Evolutionary conservation across 2,888 invertebrate genomes (phyloP).

Genomic region (Agonopterix alstromeriana): DNA sequence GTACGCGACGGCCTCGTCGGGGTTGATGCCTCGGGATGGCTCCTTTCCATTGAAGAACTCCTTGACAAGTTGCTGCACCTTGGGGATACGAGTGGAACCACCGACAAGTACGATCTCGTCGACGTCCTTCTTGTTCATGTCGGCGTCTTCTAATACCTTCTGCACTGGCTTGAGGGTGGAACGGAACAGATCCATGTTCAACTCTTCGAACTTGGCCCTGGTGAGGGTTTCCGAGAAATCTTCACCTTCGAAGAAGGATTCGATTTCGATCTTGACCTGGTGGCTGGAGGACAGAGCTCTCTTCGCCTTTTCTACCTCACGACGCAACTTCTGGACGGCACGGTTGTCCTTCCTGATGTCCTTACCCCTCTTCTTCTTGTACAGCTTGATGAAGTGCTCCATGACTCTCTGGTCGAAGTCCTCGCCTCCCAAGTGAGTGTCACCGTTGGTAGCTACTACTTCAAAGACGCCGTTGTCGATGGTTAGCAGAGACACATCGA

Average conservation of each 20-base stretch:
- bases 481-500: conserved; percentile 98
- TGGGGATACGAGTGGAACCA: conserved; percentile 99
- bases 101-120: conserved; percentile 99
- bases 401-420: conserved; percentile 99
- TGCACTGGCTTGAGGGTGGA: conserved; percentile 97
- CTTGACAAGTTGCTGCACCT: conserved; percentile 94
- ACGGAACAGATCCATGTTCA: conserved; percentile 95
- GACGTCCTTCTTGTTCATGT: conserved; percentile 98
- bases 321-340: conserved; percentile 96
- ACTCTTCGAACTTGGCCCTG: conserved; percentile 98
- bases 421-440: conserved; percentile 98
- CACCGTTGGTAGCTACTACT: conserved; percentile 93
- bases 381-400: conserved; percentile 99
- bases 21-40: conserved; percentile 98
- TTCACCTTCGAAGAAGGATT: conserved; percentile 98
- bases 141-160: conserved; percentile 98
- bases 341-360: conserved; percentile 96
- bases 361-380: conserved; percentile 99
- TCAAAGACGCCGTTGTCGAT: conserved; percentile 99
- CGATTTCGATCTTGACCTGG: conserved; percentile 98
- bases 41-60: conserved; percentile 99
- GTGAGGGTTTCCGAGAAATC: conserved; percentile 99
- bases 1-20: conserved; percentile 99
- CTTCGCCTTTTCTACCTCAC: conserved; percentile 98
- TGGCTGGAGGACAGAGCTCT: conserved; percentile 95